These are phyloP conservation scores for Catostomus latipinnis DNA, from an alignment of 2,797 vertebrate species.

Conservation along the genomic window DNA sequence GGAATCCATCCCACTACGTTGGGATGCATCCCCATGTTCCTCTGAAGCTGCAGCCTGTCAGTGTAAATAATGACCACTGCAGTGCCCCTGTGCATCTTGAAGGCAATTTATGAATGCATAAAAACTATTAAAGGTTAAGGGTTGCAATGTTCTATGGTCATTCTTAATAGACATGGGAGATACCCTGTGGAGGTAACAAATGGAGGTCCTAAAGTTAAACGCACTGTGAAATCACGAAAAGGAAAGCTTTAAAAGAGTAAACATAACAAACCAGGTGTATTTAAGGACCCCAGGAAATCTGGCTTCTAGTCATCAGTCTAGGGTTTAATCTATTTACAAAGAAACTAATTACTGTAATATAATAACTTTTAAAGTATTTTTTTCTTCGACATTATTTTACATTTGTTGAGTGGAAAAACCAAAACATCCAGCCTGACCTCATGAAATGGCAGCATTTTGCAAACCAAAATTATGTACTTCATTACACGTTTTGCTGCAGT, in stretches of 20 bases:
- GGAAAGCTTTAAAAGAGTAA: constrained; percentile 59
- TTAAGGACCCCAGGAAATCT: constrained; percentile 40
- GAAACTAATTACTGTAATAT: too few relatives aligned
- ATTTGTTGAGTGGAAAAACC: too few relatives aligned
- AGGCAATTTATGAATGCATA: constrained; percentile 75
- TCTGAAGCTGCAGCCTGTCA: constrained; percentile 58
- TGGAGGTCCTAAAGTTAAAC: constrained; percentile 83
- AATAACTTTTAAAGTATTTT: too few relatives aligned
- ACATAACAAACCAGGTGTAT: constrained; percentile 68
- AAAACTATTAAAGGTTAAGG: constrained; percentile 79
- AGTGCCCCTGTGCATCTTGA: constrained; percentile 66
- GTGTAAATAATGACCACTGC: constrained; percentile 64
- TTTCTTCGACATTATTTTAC: too few relatives aligned
- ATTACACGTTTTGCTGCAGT: too few relatives aligned
- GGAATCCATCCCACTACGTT: constrained; percentile 40
- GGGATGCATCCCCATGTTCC: constrained; percentile 43
- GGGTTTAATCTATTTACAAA: too few relatives aligned
- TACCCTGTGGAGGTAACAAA: constrained; percentile 80
- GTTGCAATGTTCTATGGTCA: constrained; percentile 71
- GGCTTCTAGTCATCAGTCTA: too few relatives aligned
- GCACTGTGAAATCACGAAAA: constrained; percentile 82
- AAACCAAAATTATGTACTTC: too few relatives aligned
- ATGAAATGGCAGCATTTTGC: too few relatives aligned
- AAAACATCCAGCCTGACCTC: too few relatives aligned
- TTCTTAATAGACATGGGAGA: constrained; percentile 80